Conservation (phyloP, 2,797 vertebrate genomes). For the Sternarchorhynchus goeldii region DNA sequence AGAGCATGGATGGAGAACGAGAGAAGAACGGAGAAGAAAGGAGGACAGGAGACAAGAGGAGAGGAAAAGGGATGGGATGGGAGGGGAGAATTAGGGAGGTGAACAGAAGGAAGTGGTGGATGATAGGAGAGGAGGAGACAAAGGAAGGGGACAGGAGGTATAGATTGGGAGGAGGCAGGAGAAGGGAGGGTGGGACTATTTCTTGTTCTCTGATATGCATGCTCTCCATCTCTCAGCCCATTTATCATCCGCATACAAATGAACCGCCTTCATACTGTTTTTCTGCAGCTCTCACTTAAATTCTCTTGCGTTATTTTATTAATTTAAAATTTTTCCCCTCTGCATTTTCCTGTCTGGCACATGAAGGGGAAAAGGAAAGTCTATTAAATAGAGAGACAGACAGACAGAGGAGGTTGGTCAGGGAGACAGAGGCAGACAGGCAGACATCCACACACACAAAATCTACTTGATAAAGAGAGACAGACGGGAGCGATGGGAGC, state of each 20-base stretch:
- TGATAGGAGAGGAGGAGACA: not conserved
- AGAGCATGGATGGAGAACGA: not conserved
- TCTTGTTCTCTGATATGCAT: constrained; percentile 35
- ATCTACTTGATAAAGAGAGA: constrained; percentile 24
- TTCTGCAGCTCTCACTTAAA: not conserved
- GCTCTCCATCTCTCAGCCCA: constrained; percentile 2
- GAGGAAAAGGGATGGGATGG: not conserved
- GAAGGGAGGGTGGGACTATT: constrained; percentile 3
- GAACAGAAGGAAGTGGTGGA: not conserved
- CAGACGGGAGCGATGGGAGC: not conserved
- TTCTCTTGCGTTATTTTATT: constrained; percentile 39
- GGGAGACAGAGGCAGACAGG: no score
- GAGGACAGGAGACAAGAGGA: not conserved
- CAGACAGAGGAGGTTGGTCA: no score
- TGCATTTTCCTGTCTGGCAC: constrained; percentile 15
- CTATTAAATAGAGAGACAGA: not conserved
- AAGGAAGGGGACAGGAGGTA: not conserved
- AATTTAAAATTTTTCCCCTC: constrained; percentile 20
- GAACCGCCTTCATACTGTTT: not conserved
- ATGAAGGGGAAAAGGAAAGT: constrained; percentile 17
- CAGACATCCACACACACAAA: constrained; percentile 13
- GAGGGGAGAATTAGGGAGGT: not conserved
- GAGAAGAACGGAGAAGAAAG: not conserved
- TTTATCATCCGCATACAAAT: constrained; percentile 38
- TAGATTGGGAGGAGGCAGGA: not conserved